Evolutionary conservation across 2,888 invertebrate species (phyloP).

Genomic region (Acronicta aceris): DNA sequence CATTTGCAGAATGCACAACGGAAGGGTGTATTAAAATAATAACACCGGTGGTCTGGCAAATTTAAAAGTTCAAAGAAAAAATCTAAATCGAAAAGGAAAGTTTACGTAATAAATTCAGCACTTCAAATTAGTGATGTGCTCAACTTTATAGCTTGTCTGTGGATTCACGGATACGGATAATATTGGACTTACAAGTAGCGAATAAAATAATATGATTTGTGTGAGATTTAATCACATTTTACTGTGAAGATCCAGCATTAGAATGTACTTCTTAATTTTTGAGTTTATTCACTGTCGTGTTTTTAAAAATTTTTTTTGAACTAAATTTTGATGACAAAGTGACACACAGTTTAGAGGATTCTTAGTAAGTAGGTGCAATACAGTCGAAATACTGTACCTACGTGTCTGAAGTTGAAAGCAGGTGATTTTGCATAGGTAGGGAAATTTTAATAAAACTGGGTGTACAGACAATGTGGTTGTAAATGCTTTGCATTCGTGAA

Average conservation of each 20-base stretch:
- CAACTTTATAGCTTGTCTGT: constrained; percentile 3
- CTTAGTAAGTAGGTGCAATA: too few species aligned
- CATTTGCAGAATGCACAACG: constrained; percentile 21
- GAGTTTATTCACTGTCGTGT: too few species aligned
- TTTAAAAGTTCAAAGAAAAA: constrained; percentile 34
- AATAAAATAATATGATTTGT: constrained; percentile 22
- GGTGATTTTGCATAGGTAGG: too few species aligned
- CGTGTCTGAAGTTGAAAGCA: too few species aligned
- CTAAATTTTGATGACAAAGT: too few species aligned
- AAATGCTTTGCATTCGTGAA: too few species aligned
- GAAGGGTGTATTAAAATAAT: constrained; percentile 35
- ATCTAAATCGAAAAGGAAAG: constrained; percentile 39
- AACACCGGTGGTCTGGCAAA: constrained; percentile 28
- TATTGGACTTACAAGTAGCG: constrained; percentile 21
- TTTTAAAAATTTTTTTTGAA: too few species aligned
- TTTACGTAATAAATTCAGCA: constrained; percentile 46
- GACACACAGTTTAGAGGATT: too few species aligned
- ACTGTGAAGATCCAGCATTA: neutral
- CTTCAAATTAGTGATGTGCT: constrained; percentile 44
- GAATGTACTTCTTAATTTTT: too few species aligned
- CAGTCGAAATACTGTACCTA: too few species aligned
- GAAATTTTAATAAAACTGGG: too few species aligned
- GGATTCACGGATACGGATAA: constrained; percentile 16
- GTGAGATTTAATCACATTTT: constrained; percentile 3
- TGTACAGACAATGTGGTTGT: too few species aligned